Evolutionary conservation across 2,113 vertebrate genomes (phyloP), one percentile per base, ranked within the genome.

Genomic region (Spea bombifrons): DNA sequence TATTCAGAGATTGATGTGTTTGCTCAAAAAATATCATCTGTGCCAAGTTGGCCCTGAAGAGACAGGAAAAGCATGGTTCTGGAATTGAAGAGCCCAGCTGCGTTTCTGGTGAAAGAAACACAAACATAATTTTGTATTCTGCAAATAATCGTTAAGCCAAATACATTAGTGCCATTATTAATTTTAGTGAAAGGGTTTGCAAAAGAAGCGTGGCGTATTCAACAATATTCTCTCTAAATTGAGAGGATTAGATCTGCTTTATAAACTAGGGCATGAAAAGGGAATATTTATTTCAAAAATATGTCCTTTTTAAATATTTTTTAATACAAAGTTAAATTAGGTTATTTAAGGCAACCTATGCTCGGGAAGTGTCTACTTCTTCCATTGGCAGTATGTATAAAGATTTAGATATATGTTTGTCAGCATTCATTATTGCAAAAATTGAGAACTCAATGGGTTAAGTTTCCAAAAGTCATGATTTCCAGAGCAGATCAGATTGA

Each of bases 61-160:
- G 13, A 48, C 4, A 15, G 17, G 4, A 5, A 17, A 61, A 9
- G 8, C 44, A 15, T 48, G 16, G 63, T 66, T 55, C 15, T 43
- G 49, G 52, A 71, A 59, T 66, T 66, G 49, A 66, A 73, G 59
- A 57, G 50, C 71, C 48, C 70, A 79, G 70, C 77, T 79, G 77
- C 43, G 63, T 13, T 16, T 61, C 77, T 79, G 70, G 30, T 49
- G 70, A 13, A 47, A 48, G 49, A 73, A 66, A 79, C 10, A 71
- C 63, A 78, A 71, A 78, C 72, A 66, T n/a, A 2, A 78, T 47
- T 65, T 59, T 72, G 45, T 48, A 73, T 66, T 55, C 44, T 8
- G 49, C 63, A 79, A 79, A 79, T 66, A 73, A 57, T 46, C 13
- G 55, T n/a, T 57, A 73, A 79, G 61, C 61, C 77, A 79, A 79